Evolutionary conservation across 2,888 invertebrate species (phyloP), one percentile per base, ranked within the genome.

Genomic region (Cephonodes hylas): DNA sequence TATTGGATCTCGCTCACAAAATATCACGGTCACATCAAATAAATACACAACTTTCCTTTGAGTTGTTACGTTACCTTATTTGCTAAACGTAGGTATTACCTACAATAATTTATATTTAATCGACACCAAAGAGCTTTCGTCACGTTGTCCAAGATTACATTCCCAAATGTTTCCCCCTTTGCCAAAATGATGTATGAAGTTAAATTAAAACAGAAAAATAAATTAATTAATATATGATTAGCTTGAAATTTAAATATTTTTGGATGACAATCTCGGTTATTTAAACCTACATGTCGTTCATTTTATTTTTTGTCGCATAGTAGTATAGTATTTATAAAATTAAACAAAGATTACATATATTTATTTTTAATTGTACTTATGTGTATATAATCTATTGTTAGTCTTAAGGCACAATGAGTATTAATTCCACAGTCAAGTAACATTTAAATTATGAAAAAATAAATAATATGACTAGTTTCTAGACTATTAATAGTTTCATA

Each of bases 21-120:
- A 68, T 64, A 63, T 64, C 64, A 72, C 70, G 64, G 64, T 65
- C 64, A 73, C 70, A 72, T 71, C 66, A 73, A 72, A 72, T 70
- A 73, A 74, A 71, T 73, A 73, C 67, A 66, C 42, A 66, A 64
- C 61, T 68, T 60, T 69, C 27, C 53, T 18, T 53, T 4, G 53
- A 27, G 27, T 53, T 18, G 18, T 53, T 53, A 53, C 31, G 15
- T 18, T 13, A 46, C 6, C 27, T 53, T 53, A 53, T 53, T 53
- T 53, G 0, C 31, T 31, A 15, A 48, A 25, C 23, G 6, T 25
- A 48, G 7, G 15, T 42, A 15, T 25, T 48, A 48, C 27, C 15
- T 48, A 8, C 0, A 31, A 31, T 34, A 53, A 3, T n/a, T n/a
- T 3, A 3, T 18, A 31, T 53, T 20, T 18, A 38, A 20, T 48